These are phyloP conservation scores for Cichladusa arquata DNA, from an alignment of 2,113 vertebrate genomes.

Conservation along the genomic window DNA sequence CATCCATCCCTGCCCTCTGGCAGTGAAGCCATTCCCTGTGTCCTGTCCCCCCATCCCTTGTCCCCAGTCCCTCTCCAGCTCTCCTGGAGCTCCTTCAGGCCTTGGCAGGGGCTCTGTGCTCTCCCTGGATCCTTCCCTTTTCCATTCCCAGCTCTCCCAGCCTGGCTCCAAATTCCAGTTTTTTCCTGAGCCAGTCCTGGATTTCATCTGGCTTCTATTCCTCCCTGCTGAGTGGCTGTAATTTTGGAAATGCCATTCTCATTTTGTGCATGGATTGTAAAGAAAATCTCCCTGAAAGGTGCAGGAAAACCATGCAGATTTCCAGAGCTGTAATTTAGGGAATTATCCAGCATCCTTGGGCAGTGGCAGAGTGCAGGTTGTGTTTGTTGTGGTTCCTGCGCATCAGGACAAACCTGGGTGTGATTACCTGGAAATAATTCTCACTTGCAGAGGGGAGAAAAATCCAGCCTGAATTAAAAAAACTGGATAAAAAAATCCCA, in stretches of 20 bases:
- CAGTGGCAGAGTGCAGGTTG: not conserved
- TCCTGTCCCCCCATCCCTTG: not conserved
- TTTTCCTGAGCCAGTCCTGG: not conserved
- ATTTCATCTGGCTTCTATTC: not conserved
- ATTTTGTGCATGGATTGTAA: not conserved
- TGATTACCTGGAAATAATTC: not conserved
- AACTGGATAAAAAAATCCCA: not conserved
- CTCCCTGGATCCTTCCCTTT: not conserved
- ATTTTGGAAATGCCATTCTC: not conserved
- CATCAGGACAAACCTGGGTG: not conserved
- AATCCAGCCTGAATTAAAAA: not conserved
- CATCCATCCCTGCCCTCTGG: no score
- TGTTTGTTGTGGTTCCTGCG: not conserved
- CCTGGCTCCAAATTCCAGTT: not conserved
- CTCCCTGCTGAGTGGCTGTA: not conserved
- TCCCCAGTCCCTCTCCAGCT: not conserved
- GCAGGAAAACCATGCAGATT: not conserved
- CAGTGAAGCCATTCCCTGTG: not conserved
- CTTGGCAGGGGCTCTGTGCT: not conserved
- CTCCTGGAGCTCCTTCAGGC: not conserved
- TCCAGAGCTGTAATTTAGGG: not conserved
- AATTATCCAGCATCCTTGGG: not conserved
- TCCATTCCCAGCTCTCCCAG: not conserved
- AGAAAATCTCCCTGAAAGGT: not conserved
- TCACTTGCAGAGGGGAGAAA: not conserved